Percentiles rank a stretch among this genome's conserved stretches.
Conservation (phyloP, 1,140 invertebrate genomes). For the Chlorops oryzae region DNA sequence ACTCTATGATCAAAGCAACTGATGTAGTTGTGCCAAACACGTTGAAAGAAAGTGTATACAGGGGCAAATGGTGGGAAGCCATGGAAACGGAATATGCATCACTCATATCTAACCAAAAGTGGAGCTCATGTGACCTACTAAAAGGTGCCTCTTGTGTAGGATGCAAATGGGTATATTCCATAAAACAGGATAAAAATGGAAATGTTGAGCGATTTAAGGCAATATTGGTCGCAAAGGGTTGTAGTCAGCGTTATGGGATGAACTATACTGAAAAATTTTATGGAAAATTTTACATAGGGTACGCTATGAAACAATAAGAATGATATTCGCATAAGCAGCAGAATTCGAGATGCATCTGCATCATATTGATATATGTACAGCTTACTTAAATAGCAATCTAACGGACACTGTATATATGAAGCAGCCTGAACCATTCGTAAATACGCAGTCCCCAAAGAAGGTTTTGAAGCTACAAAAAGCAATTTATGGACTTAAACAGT, state of each 20-base stretch:
- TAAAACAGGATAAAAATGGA: constrained; percentile 15
- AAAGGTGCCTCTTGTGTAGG: neutral
- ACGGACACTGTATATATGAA: constrained; percentile 25
- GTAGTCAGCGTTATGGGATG: constrained; percentile 24
- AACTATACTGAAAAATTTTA: constrained; percentile 49
- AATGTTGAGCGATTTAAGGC: constrained; percentile 13
- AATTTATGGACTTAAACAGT: constrained; percentile 9
- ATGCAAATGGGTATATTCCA: constrained; percentile 15
- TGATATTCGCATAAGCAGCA: constrained; percentile 44
- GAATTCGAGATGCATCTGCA: constrained; percentile 33
- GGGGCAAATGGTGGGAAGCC: neutral
- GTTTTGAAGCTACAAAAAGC: neutral
- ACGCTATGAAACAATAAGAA: constrained; percentile 41
- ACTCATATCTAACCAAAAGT: neutral
- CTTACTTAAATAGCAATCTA: constrained; percentile 46
- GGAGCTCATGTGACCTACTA: constrained; percentile 3
- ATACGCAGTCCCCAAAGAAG: neutral
- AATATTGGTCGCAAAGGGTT: constrained; percentile 15
- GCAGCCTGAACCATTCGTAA: constrained; percentile 3
- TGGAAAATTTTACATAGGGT: constrained; percentile 46
- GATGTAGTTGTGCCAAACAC: neutral
- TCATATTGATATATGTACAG: constrained; percentile 50
- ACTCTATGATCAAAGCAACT: neutral
- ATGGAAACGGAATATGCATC: neutral
- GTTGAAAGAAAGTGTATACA: neutral